A percentile compares a stretch with the other conserved stretches of the same genome.
Evolutionary conservation across 1,140 invertebrate species (phyloP).

Genomic region (Drosophila ercepeae): DNA sequence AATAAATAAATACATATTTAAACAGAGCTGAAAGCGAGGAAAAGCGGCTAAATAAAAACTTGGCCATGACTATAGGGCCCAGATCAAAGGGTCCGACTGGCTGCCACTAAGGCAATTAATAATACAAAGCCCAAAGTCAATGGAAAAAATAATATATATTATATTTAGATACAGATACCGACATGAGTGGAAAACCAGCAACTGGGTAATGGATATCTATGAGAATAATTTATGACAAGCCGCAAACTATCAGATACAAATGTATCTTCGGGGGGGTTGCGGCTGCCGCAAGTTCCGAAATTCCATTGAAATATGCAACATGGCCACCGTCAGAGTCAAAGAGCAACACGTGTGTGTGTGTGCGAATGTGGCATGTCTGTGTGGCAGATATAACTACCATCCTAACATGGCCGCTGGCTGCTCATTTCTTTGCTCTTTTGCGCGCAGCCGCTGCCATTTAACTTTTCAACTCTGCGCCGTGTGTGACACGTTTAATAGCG

Average conservation of each 20-base stretch:
- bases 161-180: background rate
- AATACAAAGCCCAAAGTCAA: conserved; percentile 59
- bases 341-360: conserved; percentile 63
- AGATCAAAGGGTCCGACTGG: conserved; percentile 60
- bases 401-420: conserved; percentile 72
- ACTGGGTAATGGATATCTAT: conserved; percentile 50
- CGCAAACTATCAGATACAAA: conserved; percentile 62
- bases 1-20: conserved; percentile 58
- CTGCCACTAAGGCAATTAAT: conserved; percentile 67
- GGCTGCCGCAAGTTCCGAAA: conserved; percentile 9
- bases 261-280: conserved; percentile 39
- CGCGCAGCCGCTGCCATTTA: conserved; percentile 70
- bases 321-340: conserved; percentile 65
- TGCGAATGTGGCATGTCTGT: conserved; percentile 31
- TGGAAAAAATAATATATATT: conserved; percentile 1
- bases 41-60: conserved; percentile 38
- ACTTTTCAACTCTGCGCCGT: conserved; percentile 74
- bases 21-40: conserved; percentile 32
- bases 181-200: conserved; percentile 27
- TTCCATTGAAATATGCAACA: conserved; percentile 67
- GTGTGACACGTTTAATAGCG: conserved; percentile 79
- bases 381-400: conserved; percentile 68
- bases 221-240: conserved; percentile 73
- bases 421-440: conserved; percentile 43
- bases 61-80: conserved; percentile 63